Evolutionary conservation across 2,113 vertebrate species (phyloP), one percentile per base, ranked within the genome.

Genomic region (Nesoenas mayeri): DNA sequence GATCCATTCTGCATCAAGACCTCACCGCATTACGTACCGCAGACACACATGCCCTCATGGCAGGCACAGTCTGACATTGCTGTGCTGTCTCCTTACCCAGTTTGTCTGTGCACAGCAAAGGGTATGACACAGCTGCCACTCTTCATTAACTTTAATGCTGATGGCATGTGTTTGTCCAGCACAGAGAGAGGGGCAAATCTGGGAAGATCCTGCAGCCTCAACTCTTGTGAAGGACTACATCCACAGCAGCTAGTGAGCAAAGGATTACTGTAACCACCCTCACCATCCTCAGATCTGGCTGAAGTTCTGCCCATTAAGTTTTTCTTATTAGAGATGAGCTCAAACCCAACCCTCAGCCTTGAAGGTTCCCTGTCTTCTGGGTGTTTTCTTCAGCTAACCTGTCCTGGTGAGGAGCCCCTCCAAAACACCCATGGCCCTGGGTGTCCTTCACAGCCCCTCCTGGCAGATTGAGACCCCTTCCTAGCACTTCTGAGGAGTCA

Each of bases 1-100:
- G 25, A 53, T 16, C 18, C 50, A 14, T 56, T 40, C 67, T 47
- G 48, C 29, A 25, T 15, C 1, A 0, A 86, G 48, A 38, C 13
- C 11, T 5, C n/a, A 38, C 22, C 0, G 0, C 32, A 8, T 32
- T 21, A 47, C 0, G 4, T 32, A 26, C n/a, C 1, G 1, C 42
- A 79, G 72, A 15, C 13, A 15, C 11, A 25, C 6, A 4, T 12
- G 6, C 36, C 34, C 61, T 70, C 9, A 5, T 1, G 6, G 50
- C 15, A 31, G 1, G 12, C 42, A 5, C 21, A 29, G 44, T 25
- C 83, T 48, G 12, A 61, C 20, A 5, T 1, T 34, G 54, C 47
- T 5, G 2, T 25, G 40, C 36, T 47, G 25, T 34, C 25, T 72
- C 32, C 34, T 64, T 56, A 47, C 60, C 54, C 44, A 7, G 10